Conservation (phyloP, 2,113 vertebrate genomes). For the Neoarius graeffei region DNA sequence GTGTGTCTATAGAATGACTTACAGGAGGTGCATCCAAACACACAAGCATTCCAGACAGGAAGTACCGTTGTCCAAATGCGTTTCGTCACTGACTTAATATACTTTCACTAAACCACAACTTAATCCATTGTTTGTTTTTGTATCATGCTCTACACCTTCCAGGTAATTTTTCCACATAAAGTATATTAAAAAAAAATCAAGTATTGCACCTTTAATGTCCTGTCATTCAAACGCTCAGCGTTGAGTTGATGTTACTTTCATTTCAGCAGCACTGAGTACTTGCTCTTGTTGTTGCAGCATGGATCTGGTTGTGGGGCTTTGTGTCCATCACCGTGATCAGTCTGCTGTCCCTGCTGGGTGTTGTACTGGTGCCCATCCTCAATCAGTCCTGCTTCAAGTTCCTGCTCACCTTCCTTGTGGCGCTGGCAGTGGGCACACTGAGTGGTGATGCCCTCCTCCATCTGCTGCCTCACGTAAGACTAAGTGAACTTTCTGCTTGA, state of each 20-base stretch:
- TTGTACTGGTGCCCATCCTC: constrained; percentile 94
- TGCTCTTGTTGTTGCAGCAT: constrained; percentile 73
- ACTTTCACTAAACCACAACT: not conserved
- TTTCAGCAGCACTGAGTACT: not conserved
- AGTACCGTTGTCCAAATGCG: too few species aligned
- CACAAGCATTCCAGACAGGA: not conserved
- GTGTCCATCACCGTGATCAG: constrained; percentile 98
- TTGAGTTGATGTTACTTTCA: not conserved
- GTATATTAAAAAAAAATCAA: not conserved
- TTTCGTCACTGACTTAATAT: not conserved
- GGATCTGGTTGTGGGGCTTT: constrained; percentile 94
- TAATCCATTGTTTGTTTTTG: not conserved
- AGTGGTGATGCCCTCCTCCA: constrained; percentile 97
- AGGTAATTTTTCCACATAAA: not conserved
- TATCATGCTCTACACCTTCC: not conserved
- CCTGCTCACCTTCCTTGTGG: constrained; percentile 97
- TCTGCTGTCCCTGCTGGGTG: constrained; percentile 93
- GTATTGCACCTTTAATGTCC: not conserved
- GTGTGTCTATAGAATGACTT: not conserved
- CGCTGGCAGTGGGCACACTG: constrained; percentile 95
- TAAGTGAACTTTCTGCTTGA: not conserved
- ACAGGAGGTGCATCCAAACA: not conserved
- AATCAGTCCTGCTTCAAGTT: constrained; percentile 98
- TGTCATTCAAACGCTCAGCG: not conserved
- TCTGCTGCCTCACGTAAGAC: constrained; percentile 90